phyloP scores from a whole-genome alignment of 1,140 invertebrate species.

The Drosophila carrolli region DNA sequence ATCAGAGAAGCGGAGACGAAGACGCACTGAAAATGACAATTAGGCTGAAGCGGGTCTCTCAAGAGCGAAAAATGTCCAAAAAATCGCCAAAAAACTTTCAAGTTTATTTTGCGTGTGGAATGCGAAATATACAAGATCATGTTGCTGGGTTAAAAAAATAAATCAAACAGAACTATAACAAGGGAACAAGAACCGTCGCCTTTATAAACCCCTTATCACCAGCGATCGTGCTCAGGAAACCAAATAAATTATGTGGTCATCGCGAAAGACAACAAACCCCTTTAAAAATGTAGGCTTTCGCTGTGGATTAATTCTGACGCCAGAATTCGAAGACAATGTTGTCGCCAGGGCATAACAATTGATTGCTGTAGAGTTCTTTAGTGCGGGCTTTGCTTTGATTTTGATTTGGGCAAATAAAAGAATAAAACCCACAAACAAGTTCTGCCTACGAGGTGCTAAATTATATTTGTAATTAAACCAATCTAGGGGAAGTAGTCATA shows the following conservation, averaged over 20 bases:
- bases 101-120: conserved; percentile 50
- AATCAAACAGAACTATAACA: conserved; percentile 48
- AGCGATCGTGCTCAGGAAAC: conserved; percentile 47
- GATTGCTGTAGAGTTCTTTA: conserved; percentile 9
- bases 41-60: conserved; percentile 23
- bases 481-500: conserved; percentile 41
- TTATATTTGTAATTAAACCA: conserved; percentile 47
- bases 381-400: conserved; percentile 22
- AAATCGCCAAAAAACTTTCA: conserved; percentile 46
- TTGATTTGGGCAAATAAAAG: conserved; percentile 20
- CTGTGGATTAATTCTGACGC: conserved; percentile 43
- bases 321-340: conserved; percentile 16
- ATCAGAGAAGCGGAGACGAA: conserved; percentile 4
- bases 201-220: conserved; percentile 27
- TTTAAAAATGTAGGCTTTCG: conserved; percentile 42
- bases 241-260: conserved; percentile 50
- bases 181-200: conserved; percentile 19
- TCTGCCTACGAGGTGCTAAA: conserved; percentile 37
- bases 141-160: conserved; percentile 25
- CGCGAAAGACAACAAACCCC: conserved; percentile 12
- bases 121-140: conserved; percentile 54
- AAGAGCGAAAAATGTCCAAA: conserved; percentile 18
- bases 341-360: conserved; percentile 31
- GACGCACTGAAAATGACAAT: conserved; percentile 47
- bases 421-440: conserved; percentile 25